Percentiles rank a stretch among this genome's conserved stretches.
These are phyloP conservation scores for Osmerus eperlanus DNA, from an alignment of 2,113 vertebrate genomes.

Conservation along the genomic window DNA sequence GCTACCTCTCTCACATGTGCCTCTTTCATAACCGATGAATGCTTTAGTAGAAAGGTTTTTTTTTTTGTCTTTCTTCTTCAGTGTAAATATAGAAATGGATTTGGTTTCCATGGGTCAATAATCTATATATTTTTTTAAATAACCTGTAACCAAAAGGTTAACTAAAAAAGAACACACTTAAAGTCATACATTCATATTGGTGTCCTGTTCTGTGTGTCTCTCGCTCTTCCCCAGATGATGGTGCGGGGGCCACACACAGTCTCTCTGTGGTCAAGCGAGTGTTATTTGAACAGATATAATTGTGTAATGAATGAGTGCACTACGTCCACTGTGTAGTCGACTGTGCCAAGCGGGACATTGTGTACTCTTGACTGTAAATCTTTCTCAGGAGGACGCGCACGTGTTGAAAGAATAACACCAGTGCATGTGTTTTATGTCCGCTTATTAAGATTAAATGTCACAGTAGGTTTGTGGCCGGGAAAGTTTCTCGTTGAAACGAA, in stretches of 20 bases:
- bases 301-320: slow-evolving; percentile 48
- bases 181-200: slow-evolving; percentile 7
- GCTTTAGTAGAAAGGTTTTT: no score
- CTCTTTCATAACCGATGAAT: no score
- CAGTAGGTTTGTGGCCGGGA: slow-evolving; percentile 47
- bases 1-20: no score
- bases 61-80: no score
- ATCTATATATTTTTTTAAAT: no score
- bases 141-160: no score
- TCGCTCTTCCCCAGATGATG: slow-evolving; percentile 8
- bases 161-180: no score
- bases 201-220: not conserved
- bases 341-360: slow-evolving; percentile 38
- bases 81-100: no score
- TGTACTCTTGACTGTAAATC: slow-evolving; percentile 31
- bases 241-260: slow-evolving; percentile 46
- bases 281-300: slow-evolving; percentile 56
- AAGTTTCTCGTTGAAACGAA: slow-evolving; percentile 45
- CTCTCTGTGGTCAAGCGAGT: slow-evolving; percentile 38
- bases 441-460: slow-evolving; percentile 60
- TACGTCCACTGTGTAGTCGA: not conserved
- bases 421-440: slow-evolving; percentile 38
- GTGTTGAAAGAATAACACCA: slow-evolving; percentile 43
- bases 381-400: slow-evolving; percentile 32
- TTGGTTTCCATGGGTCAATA: no score